Base-by-base conservation (phyloP, 2,113 vertebrate species). In the Cisticola juncidis region DNA sequence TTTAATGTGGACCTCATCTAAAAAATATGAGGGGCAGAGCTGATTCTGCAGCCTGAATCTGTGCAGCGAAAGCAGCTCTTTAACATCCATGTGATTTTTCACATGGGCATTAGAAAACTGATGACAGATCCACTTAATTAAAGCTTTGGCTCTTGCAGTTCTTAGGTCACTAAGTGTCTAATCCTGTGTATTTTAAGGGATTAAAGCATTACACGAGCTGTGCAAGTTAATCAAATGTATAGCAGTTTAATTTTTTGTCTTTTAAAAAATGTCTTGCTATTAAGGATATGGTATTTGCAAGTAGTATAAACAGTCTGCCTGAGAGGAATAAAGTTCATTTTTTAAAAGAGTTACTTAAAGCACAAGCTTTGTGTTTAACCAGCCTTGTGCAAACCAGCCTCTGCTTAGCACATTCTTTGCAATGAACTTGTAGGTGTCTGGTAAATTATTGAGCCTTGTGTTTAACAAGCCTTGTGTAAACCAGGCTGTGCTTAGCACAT, bases 61-160 rank as follows among this genome's bases (percentile, higher is more conserved):
- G 5, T n/a, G 68, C 25, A 45, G 50, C 3, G 29, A 73, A 86
- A 92, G 54, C 64, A 71, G 56, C 77, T 73, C 44, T 66, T 66
- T 35, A 58, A 54, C 0, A 5, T 29, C 56, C 0, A 0, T 44
- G 25, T 42, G 62, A n/a, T 80, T 70, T 80, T 80, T 62, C 21
- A 28, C 7, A 2, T 33, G 22, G 17, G 14, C 65, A 57, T 84
- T 84, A 76, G 47, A 78, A 91, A 86, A 62, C 12, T 1, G 13
- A 19, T 69, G 60, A 54, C 48, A 92, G 44, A 91, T 68, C 73
- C 61, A 71, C 56, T 89, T 81, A 90, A 81, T 81, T 72, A 86
- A 77, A 81, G 90, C 50, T 61, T 89, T 89, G 47, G 10, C 61
- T 47, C 51, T 35, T 64, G 47, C 40, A 57, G 26, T 54, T 74